Base-by-base conservation (phyloP, 2,888 invertebrate species). In the Cheilosia vernalis region DNA sequence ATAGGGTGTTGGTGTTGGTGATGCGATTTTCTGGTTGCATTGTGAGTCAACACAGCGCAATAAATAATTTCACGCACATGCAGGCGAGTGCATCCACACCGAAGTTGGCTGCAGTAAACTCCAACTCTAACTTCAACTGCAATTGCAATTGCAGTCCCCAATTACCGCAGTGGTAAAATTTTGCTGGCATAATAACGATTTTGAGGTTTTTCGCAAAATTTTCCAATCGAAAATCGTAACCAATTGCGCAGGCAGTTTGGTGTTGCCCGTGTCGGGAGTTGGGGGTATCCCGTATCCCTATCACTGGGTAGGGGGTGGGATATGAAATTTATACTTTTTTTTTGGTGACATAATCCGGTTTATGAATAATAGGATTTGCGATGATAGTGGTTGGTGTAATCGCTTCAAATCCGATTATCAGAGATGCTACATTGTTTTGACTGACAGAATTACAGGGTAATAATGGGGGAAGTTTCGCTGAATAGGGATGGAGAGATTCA, bases 151-250 rank as follows among this genome's bases (percentile, higher is more conserved):
- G 30, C 30, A 30, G 76, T 66, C 64, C 19, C 13, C 4, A 30
- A 19, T 37, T 33, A 69, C 66, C 64, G 30, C 58, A 44, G 60
- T 63, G 61, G 56, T 24, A 13, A 47, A 10, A 27, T 5, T 19
- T 27, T 15, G 21, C 42, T 40, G 61, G 40, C 55, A 55, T 49
- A 61, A 85, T 74, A 61, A 70, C 61, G 60, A 84, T 74, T 84
- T 58, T 73, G 84, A 69, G 84, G 84, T 76, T 84, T 79, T 73
- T 69, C 19, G 15, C 33, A 64, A 64, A 69, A 53, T 21, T 64
- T 66, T 47, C 60, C 64, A 76, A 72, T 70, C 55, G 76, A 76
- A 80, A 79, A 73, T 73, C 67, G 40, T 17, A 30, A 44, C 17
- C 66, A 73, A 78, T 61, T 67, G 21, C 10, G 51, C 61, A 5